Base-by-base conservation (phyloP, 2,797 vertebrate species). In the Gallirallus australis region DNA sequence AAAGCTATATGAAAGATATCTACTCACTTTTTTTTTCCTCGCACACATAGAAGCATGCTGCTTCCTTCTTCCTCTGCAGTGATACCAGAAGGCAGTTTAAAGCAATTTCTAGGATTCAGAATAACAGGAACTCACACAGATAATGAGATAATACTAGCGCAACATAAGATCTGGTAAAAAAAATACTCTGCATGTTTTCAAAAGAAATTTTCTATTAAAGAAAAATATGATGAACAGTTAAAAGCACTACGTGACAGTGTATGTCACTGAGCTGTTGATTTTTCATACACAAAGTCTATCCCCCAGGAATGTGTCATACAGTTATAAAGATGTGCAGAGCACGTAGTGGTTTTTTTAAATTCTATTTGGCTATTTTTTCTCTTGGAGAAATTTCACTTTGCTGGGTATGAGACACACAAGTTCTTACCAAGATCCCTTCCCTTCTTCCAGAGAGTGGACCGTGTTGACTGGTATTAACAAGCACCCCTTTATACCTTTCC, bases 401-500 rank as follows among this genome's bases (percentile, higher is more conserved):
- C 85, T 37, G 33, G 56, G 47, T 79, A 47, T 35, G 64, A 81
- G 37, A 27, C 47, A 39, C 89, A 79, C 64, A 66, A 27, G 42
- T 69, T 94, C 77, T 70, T 85, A 85, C 83, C 68, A 90, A 79
- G 57, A 77, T 94, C n/a, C 25, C 83, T 40, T 31, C 35, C 79
- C 90, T 96, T 93, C 93, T 96, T 94, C 95, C 97, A 96, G 84
- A 93, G 91, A 89, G 80, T 3, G 7, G 42, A 31, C 95, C 56
- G 16, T 65, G 53, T 92, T 93, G 78, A 86, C 82, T 61, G 14
- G 48, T 47, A 63, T 63, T 96, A 97, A 97, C 95, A 97, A 94
- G 89, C 66, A 91, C 75, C 37, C 73, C 59, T 94, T 97, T 97
- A 96, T 95, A 96, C 86, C 85, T 95, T 86, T 52, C 56, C 56